phyloP scores from a whole-genome alignment of 2,113 vertebrate genomes.

The Accipiter virgatus region DNA sequence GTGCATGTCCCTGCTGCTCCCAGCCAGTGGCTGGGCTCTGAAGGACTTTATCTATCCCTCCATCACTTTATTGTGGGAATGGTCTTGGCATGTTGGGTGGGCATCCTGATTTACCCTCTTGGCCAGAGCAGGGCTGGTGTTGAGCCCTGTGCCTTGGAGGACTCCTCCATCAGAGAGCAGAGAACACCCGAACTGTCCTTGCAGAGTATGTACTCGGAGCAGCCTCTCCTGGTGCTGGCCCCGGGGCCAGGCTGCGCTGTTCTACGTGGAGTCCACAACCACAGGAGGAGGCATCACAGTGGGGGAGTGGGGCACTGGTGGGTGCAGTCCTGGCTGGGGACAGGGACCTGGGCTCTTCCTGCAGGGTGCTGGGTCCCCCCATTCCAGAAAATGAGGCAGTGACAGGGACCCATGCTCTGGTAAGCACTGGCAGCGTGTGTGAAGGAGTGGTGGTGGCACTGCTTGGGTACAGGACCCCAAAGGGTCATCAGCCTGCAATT shows the following conservation, averaged over 20 bases:
- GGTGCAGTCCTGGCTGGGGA: background rate
- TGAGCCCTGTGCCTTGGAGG: background rate
- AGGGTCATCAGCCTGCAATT: background rate
- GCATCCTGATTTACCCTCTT: background rate
- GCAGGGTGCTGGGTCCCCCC: background rate
- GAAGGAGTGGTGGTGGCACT: background rate
- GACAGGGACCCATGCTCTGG: background rate
- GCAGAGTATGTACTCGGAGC: background rate
- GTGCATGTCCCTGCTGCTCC: background rate
- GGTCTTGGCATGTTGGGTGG: background rate
- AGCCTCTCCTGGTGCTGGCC: background rate
- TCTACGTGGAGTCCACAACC: background rate
- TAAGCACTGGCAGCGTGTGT: rapidly evolving
- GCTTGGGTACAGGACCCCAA: background rate
- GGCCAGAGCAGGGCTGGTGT: background rate
- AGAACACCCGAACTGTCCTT: rapidly evolving
- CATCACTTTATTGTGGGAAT: background rate
- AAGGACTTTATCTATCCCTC: background rate
- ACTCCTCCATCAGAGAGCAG: background rate
- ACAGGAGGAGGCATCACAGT: rapidly evolving
- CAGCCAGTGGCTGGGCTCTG: background rate
- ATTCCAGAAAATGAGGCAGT: background rate
- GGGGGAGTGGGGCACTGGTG: rapidly evolving
- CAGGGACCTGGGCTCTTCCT: background rate
- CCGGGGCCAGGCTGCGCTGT: background rate